These are phyloP conservation scores for Diarsia dahlii DNA, from an alignment of 2,888 invertebrate species.

Conservation along the genomic window DNA sequence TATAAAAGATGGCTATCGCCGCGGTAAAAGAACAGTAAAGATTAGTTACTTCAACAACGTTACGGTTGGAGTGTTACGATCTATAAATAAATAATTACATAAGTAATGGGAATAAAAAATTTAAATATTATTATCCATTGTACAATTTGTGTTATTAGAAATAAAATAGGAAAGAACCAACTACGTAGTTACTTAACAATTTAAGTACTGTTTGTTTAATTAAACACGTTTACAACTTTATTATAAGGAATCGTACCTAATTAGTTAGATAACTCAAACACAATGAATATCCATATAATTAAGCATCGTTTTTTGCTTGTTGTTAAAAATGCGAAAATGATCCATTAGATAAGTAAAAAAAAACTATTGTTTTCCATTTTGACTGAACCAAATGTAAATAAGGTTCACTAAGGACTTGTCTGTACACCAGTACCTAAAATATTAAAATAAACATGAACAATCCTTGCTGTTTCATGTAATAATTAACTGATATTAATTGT, in stretches of 20 bases:
- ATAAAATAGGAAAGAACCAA: constrained; percentile 14
- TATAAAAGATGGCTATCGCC: constrained; percentile 36
- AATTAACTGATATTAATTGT: neutral
- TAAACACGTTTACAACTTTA: neutral
- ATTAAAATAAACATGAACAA: neutral
- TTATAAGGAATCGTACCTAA: neutral
- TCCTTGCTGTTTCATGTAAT: too few relatives aligned
- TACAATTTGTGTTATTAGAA: constrained; percentile 25
- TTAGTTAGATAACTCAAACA: neutral
- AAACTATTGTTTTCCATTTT: neutral
- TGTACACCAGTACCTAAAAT: neutral
- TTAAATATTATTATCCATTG: constrained; percentile 15
- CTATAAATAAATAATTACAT: constrained; percentile 26
- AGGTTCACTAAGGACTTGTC: neutral
- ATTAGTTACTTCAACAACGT: constrained; percentile 27
- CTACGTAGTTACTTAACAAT: neutral
- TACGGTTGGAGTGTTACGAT: constrained; percentile 27
- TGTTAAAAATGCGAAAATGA: neutral
- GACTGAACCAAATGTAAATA: neutral
- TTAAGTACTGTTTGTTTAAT: neutral
- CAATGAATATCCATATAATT: neutral
- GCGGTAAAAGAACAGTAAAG: constrained; percentile 26
- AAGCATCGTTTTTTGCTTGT: neutral
- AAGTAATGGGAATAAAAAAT: constrained; percentile 21
- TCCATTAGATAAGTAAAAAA: neutral